Percentiles rank a stretch among this genome's conserved stretches.
Conservation (phyloP, 2,888 invertebrate species). For the Gymnosoma rotundatum region DNA sequence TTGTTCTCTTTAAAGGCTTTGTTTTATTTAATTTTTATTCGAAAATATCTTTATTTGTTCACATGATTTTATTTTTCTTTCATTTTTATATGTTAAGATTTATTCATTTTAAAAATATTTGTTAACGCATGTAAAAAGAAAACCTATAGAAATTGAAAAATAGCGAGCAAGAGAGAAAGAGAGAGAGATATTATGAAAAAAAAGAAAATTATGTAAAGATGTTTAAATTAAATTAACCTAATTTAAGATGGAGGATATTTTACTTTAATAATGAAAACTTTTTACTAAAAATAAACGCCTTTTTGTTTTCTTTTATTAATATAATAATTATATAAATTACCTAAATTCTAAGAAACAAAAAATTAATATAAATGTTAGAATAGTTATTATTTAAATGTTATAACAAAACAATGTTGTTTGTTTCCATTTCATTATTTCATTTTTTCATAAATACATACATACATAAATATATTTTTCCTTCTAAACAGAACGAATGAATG, state of each 20-base stretch:
- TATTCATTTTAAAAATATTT: not conserved
- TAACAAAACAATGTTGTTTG: constrained; percentile 24
- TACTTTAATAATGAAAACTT: constrained; percentile 46
- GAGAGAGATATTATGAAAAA: not conserved
- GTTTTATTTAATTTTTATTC: constrained; percentile 14
- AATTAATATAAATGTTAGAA: constrained; percentile 30
- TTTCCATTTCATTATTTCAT: constrained; percentile 9
- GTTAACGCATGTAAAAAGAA: too few relatives aligned
- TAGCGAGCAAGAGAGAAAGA: not conserved
- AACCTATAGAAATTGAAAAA: not conserved
- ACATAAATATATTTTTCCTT: constrained; percentile 32
- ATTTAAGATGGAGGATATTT: constrained; percentile 2
- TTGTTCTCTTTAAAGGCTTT: constrained; percentile 55
- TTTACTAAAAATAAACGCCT: constrained; percentile 47
- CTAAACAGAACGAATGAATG: constrained; percentile 35
- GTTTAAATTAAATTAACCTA: constrained; percentile 45
- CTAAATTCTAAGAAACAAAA: constrained; percentile 53
- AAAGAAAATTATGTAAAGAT: not conserved
- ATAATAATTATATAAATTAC: constrained; percentile 60
- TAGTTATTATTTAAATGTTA: constrained; percentile 39
- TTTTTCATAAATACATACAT: constrained; percentile 4
- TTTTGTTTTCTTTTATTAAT: constrained; percentile 43
- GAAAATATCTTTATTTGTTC: constrained; percentile 28
- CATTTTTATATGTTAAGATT: constrained; percentile 44
- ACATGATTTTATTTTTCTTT: constrained; percentile 6